These are phyloP conservation scores for Gallirallus australis DNA, from an alignment of 2,797 vertebrate species.

Conservation along the genomic window DNA sequence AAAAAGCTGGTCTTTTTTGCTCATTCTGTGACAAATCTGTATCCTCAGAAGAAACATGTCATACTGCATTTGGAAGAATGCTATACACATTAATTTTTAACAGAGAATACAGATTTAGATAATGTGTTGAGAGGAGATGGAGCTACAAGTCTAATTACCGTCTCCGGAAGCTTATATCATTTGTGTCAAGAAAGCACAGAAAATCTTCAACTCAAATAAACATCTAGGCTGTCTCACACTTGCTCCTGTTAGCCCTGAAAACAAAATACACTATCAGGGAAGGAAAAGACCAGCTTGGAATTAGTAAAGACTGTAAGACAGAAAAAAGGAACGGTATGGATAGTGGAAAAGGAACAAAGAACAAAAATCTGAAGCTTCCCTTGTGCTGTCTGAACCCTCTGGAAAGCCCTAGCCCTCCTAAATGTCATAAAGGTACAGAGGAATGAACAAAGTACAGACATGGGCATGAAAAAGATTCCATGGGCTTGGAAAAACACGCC, in stretches of 20 bases:
- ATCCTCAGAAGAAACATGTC: constrained; percentile 4
- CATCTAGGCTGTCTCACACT: not conserved
- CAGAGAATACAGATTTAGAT: not conserved
- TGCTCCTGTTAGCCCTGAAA: not conserved
- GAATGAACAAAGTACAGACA: not conserved
- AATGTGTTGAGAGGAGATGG: not conserved
- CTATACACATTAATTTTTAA: not conserved
- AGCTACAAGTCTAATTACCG: not conserved
- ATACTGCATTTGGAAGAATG: not conserved
- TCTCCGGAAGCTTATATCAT: not conserved
- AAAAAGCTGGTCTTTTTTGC: constrained; percentile 6
- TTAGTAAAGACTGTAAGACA: not conserved
- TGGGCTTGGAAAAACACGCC: not conserved
- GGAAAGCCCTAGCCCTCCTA: not conserved
- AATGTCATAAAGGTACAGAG: not conserved
- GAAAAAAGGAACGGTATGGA: not conserved
- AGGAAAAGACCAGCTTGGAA: not conserved
- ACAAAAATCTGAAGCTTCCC: not conserved
- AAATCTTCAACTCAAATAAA: not conserved
- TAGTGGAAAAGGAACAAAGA: not conserved
- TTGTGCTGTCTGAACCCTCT: not conserved
- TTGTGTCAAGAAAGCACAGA: constrained; percentile 8
- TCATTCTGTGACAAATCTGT: constrained; percentile 13
- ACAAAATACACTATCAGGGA: not conserved
- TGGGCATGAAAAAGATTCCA: not conserved